Percentiles rank a stretch among this genome's conserved stretches.
These are phyloP conservation scores for Pelagia noctiluca DNA, from an alignment of 30 jellyfish, hydroid and myxozoan genomes.

Conservation along the genomic window DNA sequence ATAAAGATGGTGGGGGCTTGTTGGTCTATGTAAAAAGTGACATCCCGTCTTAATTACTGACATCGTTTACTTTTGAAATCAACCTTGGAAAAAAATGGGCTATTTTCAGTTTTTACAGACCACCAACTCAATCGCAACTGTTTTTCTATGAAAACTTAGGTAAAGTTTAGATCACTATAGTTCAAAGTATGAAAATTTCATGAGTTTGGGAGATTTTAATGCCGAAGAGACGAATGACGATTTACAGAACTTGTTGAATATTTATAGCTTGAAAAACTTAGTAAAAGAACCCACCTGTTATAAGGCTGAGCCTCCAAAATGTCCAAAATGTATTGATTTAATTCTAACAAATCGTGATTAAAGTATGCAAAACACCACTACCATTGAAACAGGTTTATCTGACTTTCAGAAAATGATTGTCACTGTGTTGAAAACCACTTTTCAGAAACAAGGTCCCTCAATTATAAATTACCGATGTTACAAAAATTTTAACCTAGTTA, in stretches of 20 bases:
- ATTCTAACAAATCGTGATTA: neutral
- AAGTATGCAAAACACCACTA: neutral
- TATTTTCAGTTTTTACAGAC: neutral
- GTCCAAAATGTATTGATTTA: neutral
- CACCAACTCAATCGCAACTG: neutral
- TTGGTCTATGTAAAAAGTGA: neutral
- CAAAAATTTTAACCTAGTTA: no score
- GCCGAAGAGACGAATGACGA: neutral
- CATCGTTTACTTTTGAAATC: neutral
- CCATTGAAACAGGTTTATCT: neutral
- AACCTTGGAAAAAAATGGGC: neutral
- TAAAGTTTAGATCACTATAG: neutral
- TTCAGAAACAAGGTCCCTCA: no score
- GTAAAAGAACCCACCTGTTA: neutral
- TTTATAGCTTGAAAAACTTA: neutral
- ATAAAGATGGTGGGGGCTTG: conserved; percentile 1
- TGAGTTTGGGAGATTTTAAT: neutral
- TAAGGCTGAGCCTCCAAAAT: neutral
- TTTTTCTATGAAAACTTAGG: neutral
- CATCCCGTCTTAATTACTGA: neutral
- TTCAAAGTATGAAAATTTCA: neutral
- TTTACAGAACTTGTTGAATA: neutral
- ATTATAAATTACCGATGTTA: no score
- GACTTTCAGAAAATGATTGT: no score
- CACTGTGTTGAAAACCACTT: no score